phyloP scores from a whole-genome alignment of 2,113 vertebrate species.

The Procavia capensis region DNA sequence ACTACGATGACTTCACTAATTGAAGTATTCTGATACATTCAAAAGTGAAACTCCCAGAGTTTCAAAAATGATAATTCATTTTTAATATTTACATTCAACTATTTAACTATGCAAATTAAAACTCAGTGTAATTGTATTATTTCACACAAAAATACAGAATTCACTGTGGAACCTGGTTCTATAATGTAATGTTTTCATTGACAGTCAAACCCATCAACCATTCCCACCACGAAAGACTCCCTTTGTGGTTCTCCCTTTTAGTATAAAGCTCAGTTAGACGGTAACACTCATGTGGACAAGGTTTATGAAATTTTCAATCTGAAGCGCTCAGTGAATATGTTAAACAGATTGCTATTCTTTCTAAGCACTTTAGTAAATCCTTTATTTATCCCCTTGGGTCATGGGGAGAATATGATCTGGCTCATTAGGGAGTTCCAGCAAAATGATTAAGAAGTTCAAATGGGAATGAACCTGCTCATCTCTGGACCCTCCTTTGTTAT shows the following conservation, averaged over 20 bases:
- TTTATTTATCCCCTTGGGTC: not conserved
- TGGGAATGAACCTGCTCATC: not conserved
- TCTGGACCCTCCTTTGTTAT: accelerated
- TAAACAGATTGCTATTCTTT: not conserved
- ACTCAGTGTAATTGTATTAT: not conserved
- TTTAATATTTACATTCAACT: not conserved
- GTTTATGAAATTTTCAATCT: not conserved
- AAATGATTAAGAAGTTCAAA: not conserved
- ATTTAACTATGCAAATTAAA: conserved; percentile 5
- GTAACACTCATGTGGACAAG: not conserved
- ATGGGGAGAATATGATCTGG: not conserved
- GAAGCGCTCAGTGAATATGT: not conserved
- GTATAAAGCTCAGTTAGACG: too few species aligned
- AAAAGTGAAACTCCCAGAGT: not conserved
- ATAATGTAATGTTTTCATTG: too few species aligned
- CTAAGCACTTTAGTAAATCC: too few species aligned
- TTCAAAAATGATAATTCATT: not conserved
- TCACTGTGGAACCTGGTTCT: not conserved
- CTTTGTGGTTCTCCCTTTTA: too few species aligned
- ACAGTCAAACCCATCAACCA: too few species aligned
- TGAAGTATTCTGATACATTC: not conserved
- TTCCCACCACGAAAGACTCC: too few species aligned
- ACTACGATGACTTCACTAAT: not conserved
- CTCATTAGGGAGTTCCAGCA: not conserved
- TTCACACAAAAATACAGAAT: not conserved